Evolutionary conservation across 1,140 invertebrate genomes (phyloP), one percentile per base, ranked within the genome.

Genomic region (Heliconius congener): DNA sequence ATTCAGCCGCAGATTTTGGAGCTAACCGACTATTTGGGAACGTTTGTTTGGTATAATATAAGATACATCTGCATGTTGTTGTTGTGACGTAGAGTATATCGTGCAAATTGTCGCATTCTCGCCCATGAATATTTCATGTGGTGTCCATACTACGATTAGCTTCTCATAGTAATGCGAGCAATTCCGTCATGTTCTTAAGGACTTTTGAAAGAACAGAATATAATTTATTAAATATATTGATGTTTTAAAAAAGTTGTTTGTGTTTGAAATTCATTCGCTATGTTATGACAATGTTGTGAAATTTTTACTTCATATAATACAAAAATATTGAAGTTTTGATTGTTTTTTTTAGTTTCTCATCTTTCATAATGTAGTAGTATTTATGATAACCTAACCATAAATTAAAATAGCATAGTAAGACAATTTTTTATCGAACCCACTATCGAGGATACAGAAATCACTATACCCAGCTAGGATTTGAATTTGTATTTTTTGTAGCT

Each of bases 121-220:
- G 78, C 46, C 82, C 82, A 91, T 91, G 90, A 90, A 92, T 92
- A 92, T 90, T 92, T 83, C 87, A 92, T 90, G 86, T 88, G 85
- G 74, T 73, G 83, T 77, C 83, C 80, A 85, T 78, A 83, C 77
- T 74, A 76, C 80, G 86, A 90, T 91, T 85, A 84, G 73, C 39
- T 72, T 60, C 73, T 66, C 60, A 30, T 27, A 66, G 60, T 16
- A 4, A 66, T 13, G 60, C 16, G 23, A 13, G 9, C 57, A 16
- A 1, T 19, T 66, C n/a, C 13, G 27, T 27, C 9, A 30, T 30
- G 30, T 66, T 75, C 37, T 66, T 55, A 37, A 46, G 74, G 74
- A 73, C n/a, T 71, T 74, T 60, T 66, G 55, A 66, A 75, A 23
- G 16, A 42, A 39, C 9, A 8, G 23, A 75, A 13, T 16, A 13